Evolutionary conservation across 2,797 vertebrate genomes (phyloP), one percentile per base, ranked within the genome.

Genomic region (Geotrypetes seraphini): DNA sequence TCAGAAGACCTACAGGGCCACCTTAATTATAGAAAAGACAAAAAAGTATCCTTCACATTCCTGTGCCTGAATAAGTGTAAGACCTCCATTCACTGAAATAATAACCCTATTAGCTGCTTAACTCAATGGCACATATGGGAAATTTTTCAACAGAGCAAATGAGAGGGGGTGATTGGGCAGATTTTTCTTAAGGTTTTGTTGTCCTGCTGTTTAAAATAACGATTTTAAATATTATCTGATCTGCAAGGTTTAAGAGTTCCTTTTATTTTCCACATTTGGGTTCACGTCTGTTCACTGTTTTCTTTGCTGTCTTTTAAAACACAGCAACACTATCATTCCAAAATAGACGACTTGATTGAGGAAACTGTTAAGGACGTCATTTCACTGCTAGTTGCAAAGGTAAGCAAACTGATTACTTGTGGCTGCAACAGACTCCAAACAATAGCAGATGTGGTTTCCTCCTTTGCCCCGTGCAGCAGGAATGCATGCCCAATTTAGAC

Each of bases 41-140:
- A 91, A 95, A n/a, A 92, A 85, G 81, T 91, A 91, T 92, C 90
- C 89, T 94, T 95, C 90, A 87, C 84, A 96, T 96, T 96, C 90
- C 89, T 88, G 83, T 11, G 73, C 78, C 76, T 91, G 82, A 87
- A 88, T 78, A 65, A 81, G 75, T 85, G 77, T 75, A 75, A 83
- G 81, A 89, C 87, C 85, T 84, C 84, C 78, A 81, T 92, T 92
- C 87, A 89, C 60, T 53, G 60, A 43, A 78, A 89, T 85, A 92
- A 91, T 87, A 85, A 82, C 74, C 85, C 87, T 76, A 90, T 94
- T 96, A 94, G 88, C 90, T 92, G 90, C 89, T 92, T 94, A 91
- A 91, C 88, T 85, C 86, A 81, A 71, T 78, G 65, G 71, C 58
- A 50, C 75, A 77, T 81, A 88, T 83, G 75, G 85, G 77, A 83